Conservation (phyloP, 2,113 vertebrate species). For the Scytalopus superciliaris region DNA sequence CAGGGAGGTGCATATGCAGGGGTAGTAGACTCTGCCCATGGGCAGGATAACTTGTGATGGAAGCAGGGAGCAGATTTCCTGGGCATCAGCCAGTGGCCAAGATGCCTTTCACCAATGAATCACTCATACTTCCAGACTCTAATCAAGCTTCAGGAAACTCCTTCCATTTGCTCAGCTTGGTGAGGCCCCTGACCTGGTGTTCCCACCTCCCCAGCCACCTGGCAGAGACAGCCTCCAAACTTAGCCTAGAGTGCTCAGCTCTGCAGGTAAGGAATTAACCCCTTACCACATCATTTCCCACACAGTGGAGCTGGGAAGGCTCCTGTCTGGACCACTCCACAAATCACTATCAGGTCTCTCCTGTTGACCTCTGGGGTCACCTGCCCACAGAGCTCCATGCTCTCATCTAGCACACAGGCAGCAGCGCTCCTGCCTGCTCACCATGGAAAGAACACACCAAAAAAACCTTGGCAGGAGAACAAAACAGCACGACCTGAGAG, state of each 20-base stretch:
- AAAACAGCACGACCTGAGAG: neutral
- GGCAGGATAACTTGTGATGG: neutral
- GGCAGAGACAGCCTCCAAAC: neutral
- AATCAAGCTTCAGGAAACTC: conserved; percentile 26
- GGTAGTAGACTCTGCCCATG: neutral
- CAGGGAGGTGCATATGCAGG: neutral
- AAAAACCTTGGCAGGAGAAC: neutral
- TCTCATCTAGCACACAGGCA: neutral
- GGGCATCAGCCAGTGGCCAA: neutral
- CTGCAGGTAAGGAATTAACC: conserved; percentile 48
- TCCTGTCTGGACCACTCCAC: neutral
- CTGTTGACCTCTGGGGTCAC: neutral
- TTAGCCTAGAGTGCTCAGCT: neutral
- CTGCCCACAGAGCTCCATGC: neutral
- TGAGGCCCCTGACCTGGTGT: conserved; percentile 21
- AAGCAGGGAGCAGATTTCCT: neutral
- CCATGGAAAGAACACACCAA: neutral
- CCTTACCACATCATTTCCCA: neutral
- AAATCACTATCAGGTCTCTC: conserved; percentile 19
- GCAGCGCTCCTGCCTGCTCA: neutral
- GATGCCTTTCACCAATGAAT: neutral
- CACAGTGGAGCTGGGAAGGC: neutral
- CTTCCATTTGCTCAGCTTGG: conserved; percentile 21
- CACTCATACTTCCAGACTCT: conserved; percentile 14
- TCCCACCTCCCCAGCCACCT: neutral